phyloP scores from a whole-genome alignment of 2,797 vertebrate species.

The Pseudochirops corinnae region DNA sequence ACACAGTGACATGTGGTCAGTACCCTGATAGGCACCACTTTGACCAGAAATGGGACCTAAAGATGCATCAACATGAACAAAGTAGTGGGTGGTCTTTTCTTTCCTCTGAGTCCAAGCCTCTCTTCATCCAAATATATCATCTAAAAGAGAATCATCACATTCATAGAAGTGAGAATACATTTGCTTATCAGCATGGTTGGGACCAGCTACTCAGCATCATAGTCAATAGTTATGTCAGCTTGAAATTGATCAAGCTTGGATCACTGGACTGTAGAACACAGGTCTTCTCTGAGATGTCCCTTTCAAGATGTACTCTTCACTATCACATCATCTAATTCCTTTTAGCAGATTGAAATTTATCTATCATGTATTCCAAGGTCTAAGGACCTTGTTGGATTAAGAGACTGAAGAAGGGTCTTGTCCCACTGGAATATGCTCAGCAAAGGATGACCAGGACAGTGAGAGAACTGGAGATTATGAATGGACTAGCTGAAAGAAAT shows the following conservation, averaged over 20 bases:
- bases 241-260: neutral
- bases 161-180: neutral
- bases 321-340: neutral
- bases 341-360: neutral
- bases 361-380: neutral
- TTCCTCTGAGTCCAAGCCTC: slow-evolving; percentile 44
- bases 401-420: neutral
- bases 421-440: neutral
- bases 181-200: neutral
- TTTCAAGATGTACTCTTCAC: neutral
- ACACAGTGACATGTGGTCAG: slow-evolving; percentile 60
- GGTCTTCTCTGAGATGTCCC: neutral
- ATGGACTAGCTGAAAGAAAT: neutral
- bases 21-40: slow-evolving; percentile 59
- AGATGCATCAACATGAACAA: slow-evolving; percentile 63
- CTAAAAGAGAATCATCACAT: slow-evolving; percentile 39
- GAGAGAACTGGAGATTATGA: neutral
- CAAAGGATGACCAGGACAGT: neutral
- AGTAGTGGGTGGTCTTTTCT: slow-evolving; percentile 12
- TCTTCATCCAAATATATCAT: slow-evolving; percentile 49
- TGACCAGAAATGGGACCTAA: slow-evolving; percentile 35
- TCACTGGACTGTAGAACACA: neutral
- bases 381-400: neutral
- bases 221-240: neutral
- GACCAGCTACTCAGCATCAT: neutral